phyloP scores from a whole-genome alignment of 2,888 invertebrate species.

The Drosophila meridionalis region DNA sequence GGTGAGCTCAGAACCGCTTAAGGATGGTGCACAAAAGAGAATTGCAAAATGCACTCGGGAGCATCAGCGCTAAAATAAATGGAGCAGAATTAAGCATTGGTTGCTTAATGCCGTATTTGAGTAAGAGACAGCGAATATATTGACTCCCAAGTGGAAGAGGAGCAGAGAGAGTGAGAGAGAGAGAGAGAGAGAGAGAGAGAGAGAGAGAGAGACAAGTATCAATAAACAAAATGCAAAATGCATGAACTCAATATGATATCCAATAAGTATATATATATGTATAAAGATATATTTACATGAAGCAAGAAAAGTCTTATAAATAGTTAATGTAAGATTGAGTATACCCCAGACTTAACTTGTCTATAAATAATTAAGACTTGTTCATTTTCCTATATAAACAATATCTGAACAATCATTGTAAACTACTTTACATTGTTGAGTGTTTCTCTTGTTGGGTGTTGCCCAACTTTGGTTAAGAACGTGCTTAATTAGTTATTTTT shows the following conservation, averaged over 20 bases:
- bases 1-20: not conserved
- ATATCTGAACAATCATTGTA: not conserved
- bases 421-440: not conserved
- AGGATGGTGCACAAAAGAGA: conserved; percentile 7
- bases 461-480: not conserved
- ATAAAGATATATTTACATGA: not conserved
- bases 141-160: not conserved
- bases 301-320: not conserved
- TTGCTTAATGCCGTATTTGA: not conserved
- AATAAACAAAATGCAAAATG: not conserved
- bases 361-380: not conserved
- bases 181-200: no score
- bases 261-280: not conserved
- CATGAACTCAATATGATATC: not conserved
- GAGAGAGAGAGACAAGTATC: not conserved
- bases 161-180: not conserved
- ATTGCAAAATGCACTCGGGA: not conserved
- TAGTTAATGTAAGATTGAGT: not conserved
- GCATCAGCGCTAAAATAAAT: not conserved
- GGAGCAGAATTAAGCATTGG: not conserved
- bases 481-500: conserved; percentile 21
- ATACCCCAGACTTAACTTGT: not conserved
- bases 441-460: not conserved
- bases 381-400: not conserved
- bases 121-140: not conserved